Evolutionary conservation across 2,888 invertebrate species (phyloP).

Genomic region (Lepidocyrtinus sp.): DNA sequence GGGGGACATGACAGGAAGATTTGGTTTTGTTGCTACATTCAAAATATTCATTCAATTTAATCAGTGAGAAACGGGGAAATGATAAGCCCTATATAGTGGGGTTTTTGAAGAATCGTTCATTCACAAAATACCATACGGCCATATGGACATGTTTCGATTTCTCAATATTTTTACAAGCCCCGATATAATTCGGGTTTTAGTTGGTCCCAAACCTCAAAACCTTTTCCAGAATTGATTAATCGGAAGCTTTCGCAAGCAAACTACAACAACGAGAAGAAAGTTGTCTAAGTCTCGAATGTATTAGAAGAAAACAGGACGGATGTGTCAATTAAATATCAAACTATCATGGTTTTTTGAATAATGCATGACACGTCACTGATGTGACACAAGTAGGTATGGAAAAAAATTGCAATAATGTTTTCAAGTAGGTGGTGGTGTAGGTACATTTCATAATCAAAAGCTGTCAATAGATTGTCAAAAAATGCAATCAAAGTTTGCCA

Average conservation of each 20-base stretch:
- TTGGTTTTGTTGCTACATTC: too few species aligned
- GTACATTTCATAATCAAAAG: not conserved
- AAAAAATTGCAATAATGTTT: too few species aligned
- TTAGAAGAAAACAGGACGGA: conserved; percentile 22
- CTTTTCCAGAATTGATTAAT: too few species aligned
- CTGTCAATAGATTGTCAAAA: not conserved
- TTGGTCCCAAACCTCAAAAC: too few species aligned
- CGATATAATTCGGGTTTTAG: not conserved
- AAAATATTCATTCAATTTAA: too few species aligned
- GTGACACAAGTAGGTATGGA: not conserved
- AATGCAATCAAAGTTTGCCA: not conserved
- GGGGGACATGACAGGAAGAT: too few species aligned
- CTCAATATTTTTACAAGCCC: not conserved
- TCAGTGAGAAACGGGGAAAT: too few species aligned
- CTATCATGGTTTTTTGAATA: not conserved
- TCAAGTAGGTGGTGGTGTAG: not conserved
- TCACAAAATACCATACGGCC: too few species aligned
- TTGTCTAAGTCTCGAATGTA: not conserved
- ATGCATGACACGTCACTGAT: not conserved
- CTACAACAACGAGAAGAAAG: not conserved
- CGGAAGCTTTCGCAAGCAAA: too few species aligned
- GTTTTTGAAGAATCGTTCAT: too few species aligned
- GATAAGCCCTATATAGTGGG: too few species aligned
- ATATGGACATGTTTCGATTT: too few species aligned
- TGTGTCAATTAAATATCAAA: conserved; percentile 21